Evolutionary conservation across 2,797 vertebrate genomes (phyloP).

Genomic region (Ceyx erithaca): DNA sequence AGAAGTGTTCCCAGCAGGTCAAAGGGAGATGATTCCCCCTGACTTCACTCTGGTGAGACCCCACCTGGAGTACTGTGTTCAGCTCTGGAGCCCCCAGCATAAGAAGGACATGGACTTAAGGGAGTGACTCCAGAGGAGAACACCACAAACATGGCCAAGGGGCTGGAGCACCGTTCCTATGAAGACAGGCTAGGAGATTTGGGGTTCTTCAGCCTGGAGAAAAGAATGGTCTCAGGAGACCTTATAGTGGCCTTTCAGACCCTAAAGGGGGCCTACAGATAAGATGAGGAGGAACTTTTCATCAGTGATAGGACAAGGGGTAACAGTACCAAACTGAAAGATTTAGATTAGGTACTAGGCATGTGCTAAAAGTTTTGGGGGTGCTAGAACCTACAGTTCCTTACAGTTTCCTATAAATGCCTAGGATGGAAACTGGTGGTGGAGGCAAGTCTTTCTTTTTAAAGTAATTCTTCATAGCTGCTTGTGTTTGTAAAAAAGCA

Average conservation of each 20-base stretch:
- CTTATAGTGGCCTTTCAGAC: not conserved
- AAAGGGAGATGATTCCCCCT: not conserved
- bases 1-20: not conserved
- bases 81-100: not conserved
- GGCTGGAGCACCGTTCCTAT: not conserved
- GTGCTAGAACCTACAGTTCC: not conserved
- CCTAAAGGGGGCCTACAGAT: not conserved
- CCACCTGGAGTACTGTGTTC: not conserved
- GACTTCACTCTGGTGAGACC: not conserved
- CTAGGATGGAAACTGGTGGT: not conserved
- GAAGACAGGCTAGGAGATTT: not conserved
- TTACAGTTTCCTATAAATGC: not conserved
- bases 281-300: not conserved
- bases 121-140: not conserved
- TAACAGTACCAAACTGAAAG: not conserved
- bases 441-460: not conserved
- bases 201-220: not conserved
- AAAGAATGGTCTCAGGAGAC: not conserved
- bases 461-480: not conserved
- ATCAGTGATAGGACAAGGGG: not conserved
- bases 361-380: not conserved
- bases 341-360: not conserved
- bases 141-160: not conserved
- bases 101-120: not conserved
- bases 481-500: not conserved